Conservation (phyloP, 1,140 invertebrate genomes). For the Anastrepha ludens region DNA sequence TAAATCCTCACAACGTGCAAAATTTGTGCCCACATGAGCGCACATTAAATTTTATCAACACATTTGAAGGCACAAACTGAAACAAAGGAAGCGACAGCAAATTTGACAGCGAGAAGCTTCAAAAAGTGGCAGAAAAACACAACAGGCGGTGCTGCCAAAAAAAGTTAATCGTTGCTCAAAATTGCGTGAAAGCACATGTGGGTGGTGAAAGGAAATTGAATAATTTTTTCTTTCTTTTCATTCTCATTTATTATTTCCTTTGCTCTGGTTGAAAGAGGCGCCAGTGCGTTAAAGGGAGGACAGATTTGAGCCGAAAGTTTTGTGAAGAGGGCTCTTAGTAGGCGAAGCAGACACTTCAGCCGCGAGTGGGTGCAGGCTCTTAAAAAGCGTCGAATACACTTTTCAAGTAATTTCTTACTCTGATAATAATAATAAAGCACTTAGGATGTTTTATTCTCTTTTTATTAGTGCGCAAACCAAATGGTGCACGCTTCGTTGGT, state of each 20-base stretch:
- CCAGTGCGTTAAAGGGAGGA: background rate
- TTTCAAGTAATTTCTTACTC: background rate
- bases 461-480: background rate
- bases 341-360: background rate
- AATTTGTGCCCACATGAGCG: conserved; percentile 4
- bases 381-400: background rate
- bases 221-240: background rate
- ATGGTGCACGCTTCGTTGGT: background rate
- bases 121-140: background rate
- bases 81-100: background rate
- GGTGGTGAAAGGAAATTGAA: conserved; percentile 40
- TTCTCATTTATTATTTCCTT: background rate
- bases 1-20: background rate
- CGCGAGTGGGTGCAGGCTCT: background rate
- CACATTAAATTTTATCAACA: conserved; percentile 37
- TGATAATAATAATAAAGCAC: background rate
- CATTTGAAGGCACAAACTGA: background rate
- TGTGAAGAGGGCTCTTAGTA: background rate
- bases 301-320: background rate
- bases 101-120: background rate
- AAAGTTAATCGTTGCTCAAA: too few species aligned
- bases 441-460: background rate
- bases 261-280: background rate
- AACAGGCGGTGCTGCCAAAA: background rate
- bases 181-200: background rate